Evolutionary conservation across 2,888 invertebrate species (phyloP), one percentile per base, ranked within the genome.

Genomic region (Dynastes maya): DNA sequence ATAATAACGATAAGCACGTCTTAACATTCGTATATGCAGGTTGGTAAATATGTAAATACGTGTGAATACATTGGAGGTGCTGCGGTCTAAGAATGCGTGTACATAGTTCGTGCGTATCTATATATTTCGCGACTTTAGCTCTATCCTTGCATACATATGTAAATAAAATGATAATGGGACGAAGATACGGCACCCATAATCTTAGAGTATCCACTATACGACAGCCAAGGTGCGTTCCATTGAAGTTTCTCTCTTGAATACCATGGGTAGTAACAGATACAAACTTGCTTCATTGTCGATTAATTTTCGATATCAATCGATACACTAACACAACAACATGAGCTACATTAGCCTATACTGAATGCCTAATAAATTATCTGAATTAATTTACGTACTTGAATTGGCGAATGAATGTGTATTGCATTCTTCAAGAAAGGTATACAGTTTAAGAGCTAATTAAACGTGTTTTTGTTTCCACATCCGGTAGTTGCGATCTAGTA

Each of bases 1-100:
- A 72, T 72, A 72, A 72, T 72, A 58, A 72, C 58, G 72, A 58
- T 16, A 32, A 29, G 37, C 32, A 49, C 45, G 1, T 45, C 22
- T 63, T 63, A 63, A 29, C 63, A 63, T 63, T 63, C 63, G 11
- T 63, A 63, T 55, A 22, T 9, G 32, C 29, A 63, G 27, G 11
- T 63, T 63, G 29, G 29, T 63, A n/a, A 27, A 29, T 27, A 63
- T 29, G 49, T 16, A 67, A 22, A 27, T 16, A 45, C 45, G 45
- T 45, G 8, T 45, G 45, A 45, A 45, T 45, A 45, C 45, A 11
- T 45, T 9, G 45, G 8, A 45, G 11, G 8, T 45, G 45, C 45
- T 49, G 22, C 16, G 67, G 13, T 63, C 63, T 29, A 27, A 45
- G 45, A 49, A 67, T 22, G 22, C 67, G 13, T 9, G 22, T 40